Evolutionary conservation across 1,140 invertebrate genomes (phyloP), one percentile per base, ranked within the genome.

Genomic region (Maconellicoccus hirsutus): DNA sequence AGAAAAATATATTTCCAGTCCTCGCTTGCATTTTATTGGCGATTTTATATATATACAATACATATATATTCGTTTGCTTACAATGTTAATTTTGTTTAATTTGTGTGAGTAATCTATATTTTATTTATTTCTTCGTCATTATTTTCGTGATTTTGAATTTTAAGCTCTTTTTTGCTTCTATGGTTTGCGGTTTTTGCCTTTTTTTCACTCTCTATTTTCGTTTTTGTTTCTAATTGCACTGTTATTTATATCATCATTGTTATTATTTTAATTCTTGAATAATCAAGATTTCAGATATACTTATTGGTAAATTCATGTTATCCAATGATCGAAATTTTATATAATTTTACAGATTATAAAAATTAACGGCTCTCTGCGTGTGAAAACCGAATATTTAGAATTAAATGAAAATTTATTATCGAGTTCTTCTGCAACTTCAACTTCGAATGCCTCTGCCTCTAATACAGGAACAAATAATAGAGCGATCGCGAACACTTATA

Each of bases 41-140:
- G 61, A 66, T 66, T 66, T 66, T n/a, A n/a, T n/a, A n/a, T n/a
- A n/a, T n/a, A n/a, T n/a, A n/a, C n/a, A n/a, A 66, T 66, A 25
- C 19, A 66, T 66, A 66, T 66, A n/a, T n/a, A n/a, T n/a, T n/a
- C 25, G 61, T 66, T 66, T 66, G 61, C 61, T 66, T 66, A 66
- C 61, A 66, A 66, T 4, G 10, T 66, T 66, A 66, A 66, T 66
- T 66, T 66, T 26, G 61, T 66, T 52, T 66, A 66, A 66, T 25
- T 66, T 66, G 61, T 66, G 61, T 66, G 61, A 66, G 61, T 66
- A 66, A 66, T 66, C n/a, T 66, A 10, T 66, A 25, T 25, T 25
- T 66, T 66, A 25, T 66, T 26, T 25, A 66, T 25, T 66, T 25
- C 25, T 66, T n/a, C n/a, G n/a, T n/a, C n/a, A n/a, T n/a, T 16